Percentiles rank a stretch among this genome's conserved stretches.
These are phyloP conservation scores for Acleris cristana DNA, from an alignment of 2,888 invertebrate genomes.

Conservation along the genomic window DNA sequence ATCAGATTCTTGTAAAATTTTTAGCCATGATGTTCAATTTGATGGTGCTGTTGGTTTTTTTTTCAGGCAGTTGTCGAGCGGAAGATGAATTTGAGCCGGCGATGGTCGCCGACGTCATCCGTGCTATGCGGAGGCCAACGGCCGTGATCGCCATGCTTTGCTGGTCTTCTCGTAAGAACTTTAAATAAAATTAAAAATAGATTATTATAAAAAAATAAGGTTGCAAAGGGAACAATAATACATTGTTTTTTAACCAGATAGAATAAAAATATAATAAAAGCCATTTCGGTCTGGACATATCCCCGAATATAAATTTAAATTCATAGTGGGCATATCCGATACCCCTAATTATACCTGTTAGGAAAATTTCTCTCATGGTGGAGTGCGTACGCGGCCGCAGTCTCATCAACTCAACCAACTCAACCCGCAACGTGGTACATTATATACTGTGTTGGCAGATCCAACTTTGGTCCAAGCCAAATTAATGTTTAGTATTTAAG, in stretches of 20 bases:
- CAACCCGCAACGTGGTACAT: no score
- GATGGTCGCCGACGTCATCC: constrained; percentile 60
- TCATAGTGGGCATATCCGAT: no score
- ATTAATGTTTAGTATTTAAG: no score
- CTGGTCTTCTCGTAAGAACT: constrained; percentile 60
- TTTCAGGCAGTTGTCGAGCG: constrained; percentile 44
- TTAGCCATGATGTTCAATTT: constrained; percentile 3
- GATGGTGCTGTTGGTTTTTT: constrained; percentile 22
- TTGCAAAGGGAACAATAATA: no score
- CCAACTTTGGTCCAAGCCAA: no score
- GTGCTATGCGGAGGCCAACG: constrained; percentile 56
- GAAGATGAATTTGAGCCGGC: constrained; percentile 45
- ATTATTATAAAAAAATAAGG: not conserved
- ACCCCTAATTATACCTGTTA: no score
- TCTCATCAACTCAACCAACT: no score
- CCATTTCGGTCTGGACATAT: no score
- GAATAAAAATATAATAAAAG: not conserved
- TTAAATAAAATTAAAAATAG: constrained; percentile 23
- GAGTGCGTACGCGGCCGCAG: no score
- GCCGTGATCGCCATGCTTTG: constrained; percentile 61
- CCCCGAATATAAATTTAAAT: no score
- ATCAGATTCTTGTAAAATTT: not conserved
- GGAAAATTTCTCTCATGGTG: no score
- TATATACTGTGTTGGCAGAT: no score
- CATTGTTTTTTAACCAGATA: not conserved